phyloP scores from a whole-genome alignment of 2,888 invertebrate genomes.

The Spisula subtruncata region DNA sequence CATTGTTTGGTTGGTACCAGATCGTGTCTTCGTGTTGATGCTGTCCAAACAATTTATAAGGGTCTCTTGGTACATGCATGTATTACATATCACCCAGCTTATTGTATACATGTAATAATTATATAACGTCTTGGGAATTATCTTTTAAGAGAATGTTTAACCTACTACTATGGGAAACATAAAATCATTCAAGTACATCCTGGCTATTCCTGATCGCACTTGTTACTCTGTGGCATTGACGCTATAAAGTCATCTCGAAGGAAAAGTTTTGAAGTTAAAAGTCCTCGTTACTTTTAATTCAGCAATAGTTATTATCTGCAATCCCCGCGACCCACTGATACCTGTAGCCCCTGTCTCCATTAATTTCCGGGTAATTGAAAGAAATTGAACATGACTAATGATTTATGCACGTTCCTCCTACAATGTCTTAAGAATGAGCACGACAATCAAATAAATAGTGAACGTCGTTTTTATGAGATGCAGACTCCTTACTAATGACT shows the following conservation, averaged over 20 bases:
- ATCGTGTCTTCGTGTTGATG: no score
- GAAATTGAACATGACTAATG: constrained; percentile 27
- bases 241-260: not conserved
- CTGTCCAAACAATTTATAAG: no score
- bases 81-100: no score
- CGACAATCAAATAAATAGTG: constrained; percentile 4
- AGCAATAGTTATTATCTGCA: constrained; percentile 27
- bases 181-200: not conserved
- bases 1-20: no score
- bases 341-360: constrained; percentile 1
- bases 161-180: not conserved
- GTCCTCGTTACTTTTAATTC: constrained; percentile 5
- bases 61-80: no score
- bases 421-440: not conserved
- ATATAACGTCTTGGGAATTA: no score
- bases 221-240: not conserved
- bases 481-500: not conserved
- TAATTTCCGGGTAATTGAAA: constrained; percentile 27
- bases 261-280: not conserved
- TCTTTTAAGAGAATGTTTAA: not conserved
- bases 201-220: not conserved
- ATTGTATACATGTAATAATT: no score
- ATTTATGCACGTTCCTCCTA: not conserved
- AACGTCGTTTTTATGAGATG: constrained; percentile 3
- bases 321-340: constrained; percentile 29